A percentile compares a stretch with the other conserved stretches of the same genome.
These are phyloP conservation scores for Scelioninae gen. 1 DNA, from an alignment of 2,888 invertebrate species.

Conservation along the genomic window DNA sequence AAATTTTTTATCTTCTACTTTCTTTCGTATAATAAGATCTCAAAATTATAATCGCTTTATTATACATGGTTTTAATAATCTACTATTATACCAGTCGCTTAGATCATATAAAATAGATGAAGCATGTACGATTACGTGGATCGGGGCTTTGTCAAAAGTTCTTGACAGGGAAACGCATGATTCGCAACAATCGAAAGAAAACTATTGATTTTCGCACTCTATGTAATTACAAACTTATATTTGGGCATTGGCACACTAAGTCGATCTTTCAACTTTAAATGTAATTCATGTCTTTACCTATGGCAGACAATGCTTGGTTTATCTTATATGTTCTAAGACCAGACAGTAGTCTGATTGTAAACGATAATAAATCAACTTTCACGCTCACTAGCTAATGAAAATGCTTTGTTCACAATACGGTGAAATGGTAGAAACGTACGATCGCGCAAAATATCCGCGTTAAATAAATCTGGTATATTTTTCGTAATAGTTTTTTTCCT, in stretches of 20 bases:
- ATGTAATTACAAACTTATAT: conserved; percentile 54
- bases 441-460: conserved; percentile 46
- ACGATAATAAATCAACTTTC: conserved; percentile 77
- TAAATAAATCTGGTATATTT: conserved; percentile 45
- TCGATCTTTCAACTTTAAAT: conserved; percentile 53
- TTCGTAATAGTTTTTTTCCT: conserved; percentile 17
- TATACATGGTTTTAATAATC: conserved; percentile 62
- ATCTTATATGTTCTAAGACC: conserved; percentile 65
- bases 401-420: conserved; percentile 58
- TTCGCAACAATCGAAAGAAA: conserved; percentile 27
- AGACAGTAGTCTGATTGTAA: conserved; percentile 68
- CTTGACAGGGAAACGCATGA: not conserved
- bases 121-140: conserved; percentile 48
- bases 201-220: conserved; percentile 52
- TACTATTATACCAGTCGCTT: conserved; percentile 55
- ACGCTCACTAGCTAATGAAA: conserved; percentile 66
- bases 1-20: conserved; percentile 55
- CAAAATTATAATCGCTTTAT: conserved; percentile 62
- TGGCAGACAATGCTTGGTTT: conserved; percentile 62
- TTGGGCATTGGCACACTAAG: conserved; percentile 64
- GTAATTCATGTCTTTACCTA: conserved; percentile 40
- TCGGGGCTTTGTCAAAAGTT: not conserved
- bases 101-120: conserved; percentile 67
- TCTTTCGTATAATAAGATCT: conserved; percentile 52
- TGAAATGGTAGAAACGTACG: conserved; percentile 66